Percentiles rank a stretch among this genome's conserved stretches.
These are phyloP conservation scores for Cryptotis parvus DNA, from an alignment of 2,113 vertebrate genomes.

Conservation along the genomic window DNA sequence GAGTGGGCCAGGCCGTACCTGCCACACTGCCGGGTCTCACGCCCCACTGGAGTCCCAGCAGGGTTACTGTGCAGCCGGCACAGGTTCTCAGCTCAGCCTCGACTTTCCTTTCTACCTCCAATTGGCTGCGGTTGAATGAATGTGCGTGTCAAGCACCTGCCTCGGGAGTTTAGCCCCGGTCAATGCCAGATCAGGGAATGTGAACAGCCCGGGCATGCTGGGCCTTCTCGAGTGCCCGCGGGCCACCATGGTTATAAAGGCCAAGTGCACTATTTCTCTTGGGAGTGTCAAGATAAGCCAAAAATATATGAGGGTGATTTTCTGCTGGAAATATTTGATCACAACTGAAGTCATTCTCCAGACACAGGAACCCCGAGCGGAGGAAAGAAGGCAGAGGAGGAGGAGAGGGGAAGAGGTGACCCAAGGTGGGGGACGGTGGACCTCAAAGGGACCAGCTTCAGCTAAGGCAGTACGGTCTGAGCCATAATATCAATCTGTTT, in stretches of 20 bases:
- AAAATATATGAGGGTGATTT: constrained; percentile 63
- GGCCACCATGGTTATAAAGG: not conserved
- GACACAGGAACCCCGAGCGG: constrained; percentile 53
- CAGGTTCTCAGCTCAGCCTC: not conserved
- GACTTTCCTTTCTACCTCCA: not conserved
- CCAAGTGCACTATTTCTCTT: constrained; percentile 56
- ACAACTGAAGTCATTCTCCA: constrained; percentile 58
- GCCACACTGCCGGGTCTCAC: too few species aligned
- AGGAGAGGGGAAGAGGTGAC: not conserved
- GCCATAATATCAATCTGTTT: too few species aligned
- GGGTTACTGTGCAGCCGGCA: not conserved
- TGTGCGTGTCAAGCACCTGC: constrained; percentile 2
- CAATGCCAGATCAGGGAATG: not conserved
- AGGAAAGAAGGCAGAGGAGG: not conserved
- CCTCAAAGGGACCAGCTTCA: too few species aligned
- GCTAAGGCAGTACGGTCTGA: too few species aligned
- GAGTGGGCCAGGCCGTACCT: not conserved
- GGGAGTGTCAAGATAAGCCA: constrained; percentile 58
- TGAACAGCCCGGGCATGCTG: not conserved
- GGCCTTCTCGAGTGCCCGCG: constrained; percentile 22
- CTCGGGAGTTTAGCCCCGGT: constrained; percentile 26
- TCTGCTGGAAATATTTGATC: constrained; percentile 66
- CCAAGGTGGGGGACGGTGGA: not conserved
- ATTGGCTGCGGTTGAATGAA: constrained; percentile 37
- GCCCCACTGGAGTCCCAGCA: not conserved